Evolutionary conservation across 1,140 invertebrate species (phyloP).

Genomic region (Monochamus saltuarius): DNA sequence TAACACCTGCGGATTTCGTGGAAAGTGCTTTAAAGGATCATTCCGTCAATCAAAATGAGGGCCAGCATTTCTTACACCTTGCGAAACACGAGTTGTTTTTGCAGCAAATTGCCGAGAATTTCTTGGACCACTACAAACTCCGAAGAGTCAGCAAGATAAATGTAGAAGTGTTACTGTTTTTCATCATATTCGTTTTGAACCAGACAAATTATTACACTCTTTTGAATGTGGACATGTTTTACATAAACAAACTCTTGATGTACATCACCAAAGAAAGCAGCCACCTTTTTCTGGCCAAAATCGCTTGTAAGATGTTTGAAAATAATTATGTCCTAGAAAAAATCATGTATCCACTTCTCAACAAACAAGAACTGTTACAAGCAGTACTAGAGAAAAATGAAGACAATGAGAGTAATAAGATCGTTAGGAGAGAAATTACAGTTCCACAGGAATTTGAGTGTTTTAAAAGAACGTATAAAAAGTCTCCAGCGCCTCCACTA

Average conservation of each 20-base stretch:
- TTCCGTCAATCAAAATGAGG: not conserved
- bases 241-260: conserved; percentile 43
- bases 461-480: conserved; percentile 18
- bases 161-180: not conserved
- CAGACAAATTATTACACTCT: not conserved
- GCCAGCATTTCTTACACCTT: not conserved
- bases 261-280: conserved; percentile 44
- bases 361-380: conserved; percentile 50
- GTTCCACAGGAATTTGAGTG: conserved; percentile 44
- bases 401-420: conserved; percentile 33
- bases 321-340: conserved; percentile 54
- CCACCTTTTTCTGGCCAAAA: conserved; percentile 30
- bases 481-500: conserved; percentile 14
- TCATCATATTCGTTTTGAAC: conserved; percentile 5
- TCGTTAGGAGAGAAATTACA: conserved; percentile 49
- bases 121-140: not conserved
- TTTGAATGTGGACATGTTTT: conserved; percentile 16
- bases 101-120: not conserved
- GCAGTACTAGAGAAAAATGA: conserved; percentile 38
- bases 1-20: conserved; percentile 5
- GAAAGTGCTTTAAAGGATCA: not conserved
- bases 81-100: conserved; percentile 4
- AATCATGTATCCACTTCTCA: conserved; percentile 53
- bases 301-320: conserved; percentile 47
- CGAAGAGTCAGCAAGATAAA: not conserved